These are phyloP conservation scores for Drosophila melanogaster DNA, from an alignment of 1,140 invertebrate species.

Conservation along the genomic window DNA sequence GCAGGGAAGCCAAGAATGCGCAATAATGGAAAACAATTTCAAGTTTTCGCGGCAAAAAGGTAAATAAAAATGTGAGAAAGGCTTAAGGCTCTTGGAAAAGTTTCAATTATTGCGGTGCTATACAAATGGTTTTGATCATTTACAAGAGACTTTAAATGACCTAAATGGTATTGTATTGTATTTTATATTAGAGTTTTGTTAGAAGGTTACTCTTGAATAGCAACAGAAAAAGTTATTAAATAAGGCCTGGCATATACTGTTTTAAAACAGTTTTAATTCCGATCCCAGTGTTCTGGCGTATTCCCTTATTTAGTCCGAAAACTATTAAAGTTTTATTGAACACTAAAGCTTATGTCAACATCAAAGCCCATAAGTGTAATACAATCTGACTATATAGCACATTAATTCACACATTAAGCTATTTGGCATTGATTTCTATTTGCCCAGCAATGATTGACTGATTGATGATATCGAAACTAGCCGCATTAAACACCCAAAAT, in stretches of 20 bases:
- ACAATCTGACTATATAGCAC: conserved; percentile 28
- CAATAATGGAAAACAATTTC: conserved; percentile 66
- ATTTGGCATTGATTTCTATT: conserved; percentile 67
- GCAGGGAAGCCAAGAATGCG: conserved; percentile 52
- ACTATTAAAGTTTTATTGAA: conserved; percentile 15
- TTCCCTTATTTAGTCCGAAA: not conserved
- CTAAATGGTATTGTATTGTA: not conserved
- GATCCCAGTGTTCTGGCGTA: not conserved
- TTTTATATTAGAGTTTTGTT: not conserved
- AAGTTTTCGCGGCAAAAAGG: conserved; percentile 10
- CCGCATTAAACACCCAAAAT: conserved; percentile 13
- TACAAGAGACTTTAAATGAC: not conserved
- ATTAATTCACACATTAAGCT: conserved; percentile 44
- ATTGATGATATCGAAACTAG: conserved; percentile 47
- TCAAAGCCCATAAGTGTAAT: conserved; percentile 37
- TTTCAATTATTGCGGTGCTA: conserved; percentile 11
- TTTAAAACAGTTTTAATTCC: no score
- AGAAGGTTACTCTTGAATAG: no score
- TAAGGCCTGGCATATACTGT: no score
- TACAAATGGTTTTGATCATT: conserved; percentile 4
- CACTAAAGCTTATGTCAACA: conserved; percentile 8
- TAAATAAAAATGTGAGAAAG: conserved; percentile 12
- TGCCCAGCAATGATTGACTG: conserved; percentile 37
- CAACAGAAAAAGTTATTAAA: no score
- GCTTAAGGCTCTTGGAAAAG: not conserved